Evolutionary conservation across 2,797 vertebrate genomes (phyloP), one percentile per base, ranked within the genome.

Genomic region (Lophius americanus): DNA sequence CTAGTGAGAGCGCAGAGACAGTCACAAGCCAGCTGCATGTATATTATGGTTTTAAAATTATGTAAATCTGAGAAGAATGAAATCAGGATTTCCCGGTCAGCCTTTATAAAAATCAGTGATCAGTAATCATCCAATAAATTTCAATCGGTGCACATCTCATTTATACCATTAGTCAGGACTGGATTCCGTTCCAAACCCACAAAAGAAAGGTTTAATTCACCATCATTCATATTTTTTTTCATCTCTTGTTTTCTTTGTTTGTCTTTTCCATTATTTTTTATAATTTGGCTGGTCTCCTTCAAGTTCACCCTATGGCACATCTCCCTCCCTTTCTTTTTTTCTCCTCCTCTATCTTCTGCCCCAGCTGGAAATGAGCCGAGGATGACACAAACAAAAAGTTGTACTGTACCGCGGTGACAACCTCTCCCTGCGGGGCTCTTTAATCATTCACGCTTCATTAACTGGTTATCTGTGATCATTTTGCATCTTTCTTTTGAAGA

Each of bases 141-240:
- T 23, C 23, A 23, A 23, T 23, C 23, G 23, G 23, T 23, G 23
- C 23, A 23, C 23, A 23, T 23, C 23, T 23, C 1, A 23, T 23
- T 23, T 23, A 23, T 89, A 84, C 82, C 93, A 94, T 95, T 94
- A 95, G 93, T 91, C 92, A 92, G 59, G 78, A 84, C 78, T 92
- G 93, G 90, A 92, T 92, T 93, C 82, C 67, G 44, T 83, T 91
- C 84, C 61, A 41, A 89, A 92, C 89, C 86, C 23, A 23, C 23
- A 23, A 23, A 23, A 23, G 23, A 23, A 23, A 23, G 2, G 23
- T 23, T 23, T 75, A 11, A 11, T 4, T 10, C 41, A 3, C 41
- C 42, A 43, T 43, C 42, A 9, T 10, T 43, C 9, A 43, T 9
- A 8, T 80, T 79, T 76, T 52, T 78, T 75, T 64, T 7, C 49